Conservation (phyloP, 2,888 invertebrate species). For the Agriopis aurantiaria region DNA sequence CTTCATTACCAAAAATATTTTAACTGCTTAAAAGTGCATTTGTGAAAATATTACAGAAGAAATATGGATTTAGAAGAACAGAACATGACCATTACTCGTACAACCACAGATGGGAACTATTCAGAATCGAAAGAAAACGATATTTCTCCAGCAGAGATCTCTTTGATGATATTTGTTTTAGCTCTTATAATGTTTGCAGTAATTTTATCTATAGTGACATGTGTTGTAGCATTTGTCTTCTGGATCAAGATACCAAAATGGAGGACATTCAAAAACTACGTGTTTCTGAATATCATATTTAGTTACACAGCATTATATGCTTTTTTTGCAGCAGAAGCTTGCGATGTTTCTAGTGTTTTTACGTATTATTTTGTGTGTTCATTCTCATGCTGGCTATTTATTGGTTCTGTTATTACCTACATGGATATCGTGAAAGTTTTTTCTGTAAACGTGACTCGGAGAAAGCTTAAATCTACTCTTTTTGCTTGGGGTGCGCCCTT, state of each 20-base stretch:
- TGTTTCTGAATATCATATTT: constrained; percentile 22
- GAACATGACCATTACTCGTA: background rate
- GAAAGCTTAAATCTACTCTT: constrained; percentile 16
- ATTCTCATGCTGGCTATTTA: constrained; percentile 29
- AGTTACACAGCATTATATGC: constrained; percentile 16
- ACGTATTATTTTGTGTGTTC: constrained; percentile 17
- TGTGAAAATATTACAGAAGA: background rate
- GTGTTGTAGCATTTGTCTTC: constrained; percentile 12
- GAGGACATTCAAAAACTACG: constrained; percentile 29
- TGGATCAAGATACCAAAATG: constrained; percentile 30
- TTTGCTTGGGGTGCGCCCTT: constrained; percentile 28
- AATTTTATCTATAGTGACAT: constrained; percentile 13
- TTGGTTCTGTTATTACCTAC: constrained; percentile 21
- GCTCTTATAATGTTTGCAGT: background rate
- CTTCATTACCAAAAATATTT: no score
- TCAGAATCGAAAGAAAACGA: background rate
- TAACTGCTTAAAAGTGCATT: no score
- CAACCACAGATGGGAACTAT: background rate
- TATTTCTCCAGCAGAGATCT: background rate
- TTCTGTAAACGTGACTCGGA: constrained; percentile 14
- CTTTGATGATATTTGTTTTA: background rate
- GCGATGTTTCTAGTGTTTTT: no score
- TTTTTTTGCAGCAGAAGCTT: background rate
- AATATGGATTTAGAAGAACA: background rate
- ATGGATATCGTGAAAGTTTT: constrained; percentile 35